These are phyloP conservation scores for Bucorvus abyssinicus DNA, from an alignment of 2,797 vertebrate genomes.

Conservation along the genomic window DNA sequence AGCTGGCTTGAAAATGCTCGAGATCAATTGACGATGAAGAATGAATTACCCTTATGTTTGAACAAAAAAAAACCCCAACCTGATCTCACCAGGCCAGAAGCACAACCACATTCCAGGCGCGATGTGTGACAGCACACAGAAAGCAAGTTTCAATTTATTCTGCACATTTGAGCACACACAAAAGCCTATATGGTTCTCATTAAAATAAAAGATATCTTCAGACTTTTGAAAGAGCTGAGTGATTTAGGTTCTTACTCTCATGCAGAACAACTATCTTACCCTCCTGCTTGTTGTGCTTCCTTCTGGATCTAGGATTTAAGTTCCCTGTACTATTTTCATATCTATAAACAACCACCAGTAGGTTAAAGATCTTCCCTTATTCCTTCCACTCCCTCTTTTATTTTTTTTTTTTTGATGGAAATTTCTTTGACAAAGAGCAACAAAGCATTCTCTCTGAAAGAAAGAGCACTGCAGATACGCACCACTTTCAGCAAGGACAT, in stretches of 20 bases:
- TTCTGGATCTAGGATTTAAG: neutral
- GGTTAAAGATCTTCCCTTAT: slow-evolving; percentile 23
- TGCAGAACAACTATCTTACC: slow-evolving; percentile 2
- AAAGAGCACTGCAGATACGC: slow-evolving; percentile 9
- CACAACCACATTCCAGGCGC: slow-evolving; percentile 36
- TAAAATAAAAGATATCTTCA: slow-evolving; percentile 57
- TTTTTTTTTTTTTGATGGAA: neutral
- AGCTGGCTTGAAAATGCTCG: slow-evolving; percentile 49
- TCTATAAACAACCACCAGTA: slow-evolving; percentile 4
- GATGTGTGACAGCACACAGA: slow-evolving; percentile 51
- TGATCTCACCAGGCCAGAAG: slow-evolving; percentile 60
- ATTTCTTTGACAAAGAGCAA: slow-evolving; percentile 48
- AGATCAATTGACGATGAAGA: slow-evolving; percentile 63
- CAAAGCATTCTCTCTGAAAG: slow-evolving; percentile 37
- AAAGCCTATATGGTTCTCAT: slow-evolving; percentile 53
- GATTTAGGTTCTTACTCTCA: slow-evolving; percentile 11
- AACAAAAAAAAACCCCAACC: slow-evolving; percentile 44
- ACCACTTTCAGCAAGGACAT: slow-evolving; percentile 5
- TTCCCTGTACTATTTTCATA: neutral
- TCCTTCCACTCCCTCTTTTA: neutral
- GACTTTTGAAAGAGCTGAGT: slow-evolving; percentile 19
- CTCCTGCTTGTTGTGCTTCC: neutral
- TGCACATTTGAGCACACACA: slow-evolving; percentile 54
- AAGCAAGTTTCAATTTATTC: slow-evolving; percentile 56
- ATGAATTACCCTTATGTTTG: slow-evolving; percentile 62